Evolutionary conservation across 2,113 vertebrate genomes (phyloP).

Genomic region (Megalops atlanticus): DNA sequence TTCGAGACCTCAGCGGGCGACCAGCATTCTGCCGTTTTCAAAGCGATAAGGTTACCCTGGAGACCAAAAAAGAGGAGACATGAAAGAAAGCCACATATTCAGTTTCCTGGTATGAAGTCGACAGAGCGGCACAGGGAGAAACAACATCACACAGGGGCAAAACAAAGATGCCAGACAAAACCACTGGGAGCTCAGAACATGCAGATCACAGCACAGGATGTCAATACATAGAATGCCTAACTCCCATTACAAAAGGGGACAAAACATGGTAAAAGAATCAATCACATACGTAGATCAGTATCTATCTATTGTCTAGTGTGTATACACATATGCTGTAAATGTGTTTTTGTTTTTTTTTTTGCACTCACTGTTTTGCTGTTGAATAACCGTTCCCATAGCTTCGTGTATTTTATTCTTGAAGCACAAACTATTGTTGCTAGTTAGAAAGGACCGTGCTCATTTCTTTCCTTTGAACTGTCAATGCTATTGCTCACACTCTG

Average conservation of each 20-base stretch:
- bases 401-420: no score
- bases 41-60: constrained; percentile 12
- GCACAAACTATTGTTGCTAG: no score
- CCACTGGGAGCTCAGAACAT: background rate
- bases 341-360: no score
- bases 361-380: no score
- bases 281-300: background rate
- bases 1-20: background rate
- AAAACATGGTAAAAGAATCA: background rate
- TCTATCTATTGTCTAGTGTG: no score
- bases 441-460: no score
- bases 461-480: no score
- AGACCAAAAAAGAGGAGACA: background rate
- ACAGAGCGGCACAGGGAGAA: background rate
- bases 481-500: no score
- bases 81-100: constrained; percentile 1
- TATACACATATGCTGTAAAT: no score
- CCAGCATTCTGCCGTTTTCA: background rate
- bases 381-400: no score
- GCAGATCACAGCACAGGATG: background rate
- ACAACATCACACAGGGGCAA: background rate
- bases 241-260: background rate
- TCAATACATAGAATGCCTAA: background rate
- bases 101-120: background rate
- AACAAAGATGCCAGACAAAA: background rate